Base-by-base conservation (phyloP, 2,797 vertebrate genomes). In the Anableps anableps region DNA sequence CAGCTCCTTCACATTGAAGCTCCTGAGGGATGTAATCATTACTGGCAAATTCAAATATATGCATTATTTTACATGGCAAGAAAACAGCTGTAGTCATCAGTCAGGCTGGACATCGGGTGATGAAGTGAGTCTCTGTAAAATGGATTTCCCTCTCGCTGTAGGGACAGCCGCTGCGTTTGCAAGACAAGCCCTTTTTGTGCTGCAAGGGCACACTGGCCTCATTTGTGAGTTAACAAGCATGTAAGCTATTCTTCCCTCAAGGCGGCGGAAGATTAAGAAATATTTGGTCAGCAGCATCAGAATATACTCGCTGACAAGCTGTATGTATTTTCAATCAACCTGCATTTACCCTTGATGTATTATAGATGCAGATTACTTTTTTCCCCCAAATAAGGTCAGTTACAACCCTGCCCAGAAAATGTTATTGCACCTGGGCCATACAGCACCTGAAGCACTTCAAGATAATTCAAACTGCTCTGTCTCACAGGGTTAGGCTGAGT, bases 161-260 rank as follows among this genome's bases (percentile, higher is more conserved):
- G 36, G 36, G 86, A 88, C 83, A 78, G 91, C 87, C 77, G 55
- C 81, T 81, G 85, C 60, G 80, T 90, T 91, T 91, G 88, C 84
- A 90, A 94, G 90, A 88, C 90, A 90, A 92, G 85, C 81, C 86
- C 83, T 86, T 89, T 88, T 92, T 87, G 85, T 88, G 86, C 91
- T 93, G 83, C 90, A 95, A 96, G 95, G 93, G 94, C 94, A 93
- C 50, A 55, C 78, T 95, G 95, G 91, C 94, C 95, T 94, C 92
- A 95, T 95, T 96, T 95, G 88, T 74, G 86, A 88, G 88, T 88
- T 93, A 96, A 94, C 90, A 94, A 94, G 92, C 92, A 94, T 91
- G 90, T 94, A 93, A 95, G 94, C 93, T 88, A 92, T 76, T 87
- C 81, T 84, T 77, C 66, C 91, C 91, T 91, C 64, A 47, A 89